phyloP scores from a whole-genome alignment of 2,888 invertebrate species.

The Neocrepidodera transversa region DNA sequence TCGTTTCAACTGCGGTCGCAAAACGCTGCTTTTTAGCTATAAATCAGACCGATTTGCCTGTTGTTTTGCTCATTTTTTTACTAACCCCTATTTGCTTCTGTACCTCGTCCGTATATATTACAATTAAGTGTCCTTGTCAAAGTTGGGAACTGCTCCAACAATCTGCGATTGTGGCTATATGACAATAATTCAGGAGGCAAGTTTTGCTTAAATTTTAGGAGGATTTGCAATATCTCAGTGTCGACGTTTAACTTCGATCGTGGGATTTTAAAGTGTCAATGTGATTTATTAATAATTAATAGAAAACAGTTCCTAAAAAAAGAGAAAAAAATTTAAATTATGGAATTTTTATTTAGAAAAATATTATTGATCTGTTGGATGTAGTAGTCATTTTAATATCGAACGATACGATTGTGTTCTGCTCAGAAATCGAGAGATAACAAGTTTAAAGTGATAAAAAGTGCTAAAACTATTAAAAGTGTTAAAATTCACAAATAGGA shows the following conservation, averaged over 20 bases:
- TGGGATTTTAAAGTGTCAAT: neutral
- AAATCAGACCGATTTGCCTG: conserved; percentile 41
- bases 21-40: conserved; percentile 42
- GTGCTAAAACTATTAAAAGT: too few species aligned
- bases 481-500: too few species aligned
- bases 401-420: too few species aligned
- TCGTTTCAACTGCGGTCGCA: conserved; percentile 40
- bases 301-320: too few species aligned
- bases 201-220: neutral
- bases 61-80: conserved; percentile 28
- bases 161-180: conserved; percentile 13
- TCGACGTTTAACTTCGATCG: neutral
- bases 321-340: too few species aligned
- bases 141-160: conserved; percentile 15
- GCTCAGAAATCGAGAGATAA: too few species aligned
- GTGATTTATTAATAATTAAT: too few species aligned
- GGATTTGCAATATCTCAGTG: neutral
- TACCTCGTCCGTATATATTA: conserved; percentile 8
- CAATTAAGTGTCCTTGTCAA: conserved; percentile 21
- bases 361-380: neutral
- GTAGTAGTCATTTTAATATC: too few species aligned
- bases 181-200: conserved; percentile 5
- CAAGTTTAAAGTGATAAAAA: too few species aligned
- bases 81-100: neutral
- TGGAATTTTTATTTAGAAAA: neutral